A percentile compares a stretch with the other conserved stretches of the same genome.
phyloP scores from a whole-genome alignment of 2,113 vertebrate species.

The Cephalopterus ornatus region DNA sequence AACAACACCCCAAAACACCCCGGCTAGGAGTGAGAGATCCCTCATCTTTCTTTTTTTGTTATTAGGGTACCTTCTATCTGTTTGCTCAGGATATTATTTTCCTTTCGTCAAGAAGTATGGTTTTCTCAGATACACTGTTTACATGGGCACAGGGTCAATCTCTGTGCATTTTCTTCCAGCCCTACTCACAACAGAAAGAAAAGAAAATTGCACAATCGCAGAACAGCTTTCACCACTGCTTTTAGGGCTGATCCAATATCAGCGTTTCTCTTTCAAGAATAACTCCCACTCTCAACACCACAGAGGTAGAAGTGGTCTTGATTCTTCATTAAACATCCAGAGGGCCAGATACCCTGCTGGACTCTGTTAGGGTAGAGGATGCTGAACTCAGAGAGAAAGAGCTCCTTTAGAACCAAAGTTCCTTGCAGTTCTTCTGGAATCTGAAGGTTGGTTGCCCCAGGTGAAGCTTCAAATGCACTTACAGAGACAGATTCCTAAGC shows the following conservation, averaged over 20 bases:
- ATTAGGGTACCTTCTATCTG: neutral
- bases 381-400: neutral
- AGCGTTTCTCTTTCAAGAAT: slow-evolving; percentile 51
- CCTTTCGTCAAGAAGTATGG: neutral
- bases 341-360: neutral
- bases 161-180: slow-evolving; percentile 10
- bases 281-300: slow-evolving; percentile 17
- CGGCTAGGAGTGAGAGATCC: neutral
- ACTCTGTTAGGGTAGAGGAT: neutral
- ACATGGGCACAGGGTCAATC: neutral
- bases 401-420: neutral
- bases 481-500: neutral
- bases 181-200: slow-evolving; percentile 4
- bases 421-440: neutral
- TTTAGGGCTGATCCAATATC: slow-evolving; percentile 25
- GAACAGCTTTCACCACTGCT: neutral
- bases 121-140: slow-evolving; percentile 37
- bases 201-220: slow-evolving; percentile 13
- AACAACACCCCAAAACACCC: neutral
- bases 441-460: neutral
- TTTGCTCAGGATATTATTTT: neutral
- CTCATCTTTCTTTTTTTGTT: neutral
- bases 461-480: neutral
- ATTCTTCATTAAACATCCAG: neutral
- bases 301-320: neutral